phyloP scores from a whole-genome alignment of 2,888 invertebrate genomes.

The Coleophora flavipennella region DNA sequence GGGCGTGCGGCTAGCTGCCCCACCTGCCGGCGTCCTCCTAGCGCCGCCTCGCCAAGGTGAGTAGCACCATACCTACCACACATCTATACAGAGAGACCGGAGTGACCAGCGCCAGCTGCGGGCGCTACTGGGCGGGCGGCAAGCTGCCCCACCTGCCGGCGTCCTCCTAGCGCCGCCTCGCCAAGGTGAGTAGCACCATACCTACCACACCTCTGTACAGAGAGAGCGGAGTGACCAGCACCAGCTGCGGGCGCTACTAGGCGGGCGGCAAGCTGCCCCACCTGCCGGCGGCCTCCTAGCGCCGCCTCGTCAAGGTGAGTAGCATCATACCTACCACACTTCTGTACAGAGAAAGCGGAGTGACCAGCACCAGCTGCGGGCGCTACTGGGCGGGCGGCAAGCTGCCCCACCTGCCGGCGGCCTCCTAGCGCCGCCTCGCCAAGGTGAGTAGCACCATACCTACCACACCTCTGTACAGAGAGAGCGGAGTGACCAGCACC shows the following conservation, averaged over 20 bases:
- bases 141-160: constrained; percentile 36
- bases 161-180: constrained; percentile 68
- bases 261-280: constrained; percentile 53
- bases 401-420: constrained; percentile 67
- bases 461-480: too few relatives aligned
- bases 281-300: constrained; percentile 52
- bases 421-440: constrained; percentile 58
- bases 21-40: constrained; percentile 45
- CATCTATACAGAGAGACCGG: constrained; percentile 18
- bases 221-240: constrained; percentile 20
- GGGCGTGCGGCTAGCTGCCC: constrained; percentile 58
- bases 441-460: constrained; percentile 42
- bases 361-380: too few relatives aligned
- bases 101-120: constrained; percentile 20
- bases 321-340: too few relatives aligned
- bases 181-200: constrained; percentile 46
- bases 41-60: constrained; percentile 65
- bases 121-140: constrained; percentile 52
- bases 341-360: too few relatives aligned
- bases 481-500: too few relatives aligned
- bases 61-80: too few relatives aligned
- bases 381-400: constrained; percentile 58
- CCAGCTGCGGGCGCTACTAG: constrained; percentile 39
- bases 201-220: too few relatives aligned
- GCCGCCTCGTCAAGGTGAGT: constrained; percentile 60